phyloP scores from a whole-genome alignment of 2,113 vertebrate genomes.

The Amphiprion percula region DNA sequence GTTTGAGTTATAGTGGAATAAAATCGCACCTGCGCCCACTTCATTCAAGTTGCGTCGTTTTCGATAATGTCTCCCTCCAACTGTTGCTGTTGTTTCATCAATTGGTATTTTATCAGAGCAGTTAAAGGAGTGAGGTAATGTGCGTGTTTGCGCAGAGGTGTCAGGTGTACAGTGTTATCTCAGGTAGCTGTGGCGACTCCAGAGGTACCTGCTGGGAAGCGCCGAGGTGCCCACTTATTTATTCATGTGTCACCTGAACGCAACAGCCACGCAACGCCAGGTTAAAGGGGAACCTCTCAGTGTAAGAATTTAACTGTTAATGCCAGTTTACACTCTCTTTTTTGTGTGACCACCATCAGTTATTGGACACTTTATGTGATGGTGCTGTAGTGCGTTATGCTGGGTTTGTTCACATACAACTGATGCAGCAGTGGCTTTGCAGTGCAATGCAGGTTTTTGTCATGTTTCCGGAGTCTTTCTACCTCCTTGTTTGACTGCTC shows the following conservation, averaged over 20 bases:
- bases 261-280: conserved; percentile 34
- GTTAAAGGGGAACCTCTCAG: conserved; percentile 31
- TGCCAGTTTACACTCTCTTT: not conserved
- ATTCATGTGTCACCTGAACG: conserved; percentile 85
- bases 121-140: conserved; percentile 9
- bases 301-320: conserved; percentile 9
- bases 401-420: not conserved
- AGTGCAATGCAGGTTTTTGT: not conserved
- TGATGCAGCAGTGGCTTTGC: not conserved
- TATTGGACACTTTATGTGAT: conserved; percentile 4
- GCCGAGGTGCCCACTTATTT: conserved; percentile 69
- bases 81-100: conserved; percentile 25
- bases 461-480: not conserved
- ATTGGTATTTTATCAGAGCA: not conserved
- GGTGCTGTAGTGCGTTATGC: not conserved
- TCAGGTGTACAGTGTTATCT: conserved; percentile 72
- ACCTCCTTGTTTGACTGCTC: not conserved
- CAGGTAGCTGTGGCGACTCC: conserved; percentile 67
- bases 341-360: not conserved
- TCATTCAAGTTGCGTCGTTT: conserved; percentile 6
- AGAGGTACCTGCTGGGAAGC: conserved; percentile 73
- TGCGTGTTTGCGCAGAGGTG: conserved; percentile 59
- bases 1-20: no score
- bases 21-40: not conserved
- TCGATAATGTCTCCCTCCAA: not conserved